phyloP scores from a whole-genome alignment of 2,113 vertebrate species.

The Macrotus californicus region DNA sequence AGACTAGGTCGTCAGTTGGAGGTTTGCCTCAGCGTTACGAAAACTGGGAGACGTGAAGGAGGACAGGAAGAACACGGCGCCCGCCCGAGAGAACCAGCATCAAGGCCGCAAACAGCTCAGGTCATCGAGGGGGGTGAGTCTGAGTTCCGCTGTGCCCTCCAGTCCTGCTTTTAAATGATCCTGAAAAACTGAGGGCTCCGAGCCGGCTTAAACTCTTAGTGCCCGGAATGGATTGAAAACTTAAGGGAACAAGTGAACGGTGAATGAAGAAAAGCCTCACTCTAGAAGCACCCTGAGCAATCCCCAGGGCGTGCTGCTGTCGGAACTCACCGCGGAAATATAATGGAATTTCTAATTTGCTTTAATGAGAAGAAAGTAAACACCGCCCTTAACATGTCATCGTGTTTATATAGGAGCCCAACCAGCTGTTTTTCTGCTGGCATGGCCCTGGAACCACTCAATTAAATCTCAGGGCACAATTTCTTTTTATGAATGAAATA shows the following conservation, averaged over 20 bases:
- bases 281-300: neutral
- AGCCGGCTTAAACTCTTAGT: neutral
- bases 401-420: constrained; percentile 67
- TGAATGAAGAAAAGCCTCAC: neutral
- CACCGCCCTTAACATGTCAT: constrained; percentile 44
- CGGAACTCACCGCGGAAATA: constrained; percentile 28
- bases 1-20: neutral
- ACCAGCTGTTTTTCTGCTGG: constrained; percentile 63
- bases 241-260: neutral
- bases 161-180: neutral
- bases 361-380: constrained; percentile 72
- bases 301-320: constrained; percentile 35
- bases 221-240: constrained; percentile 53
- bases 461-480: constrained; percentile 52
- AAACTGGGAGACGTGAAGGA: neutral
- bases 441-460: constrained; percentile 48
- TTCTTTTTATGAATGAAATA: constrained; percentile 74
- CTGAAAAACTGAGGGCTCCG: constrained; percentile 37
- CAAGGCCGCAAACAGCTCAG: neutral
- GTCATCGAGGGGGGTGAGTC: neutral
- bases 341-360: constrained; percentile 57
- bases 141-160: neutral
- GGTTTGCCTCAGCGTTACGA: neutral
- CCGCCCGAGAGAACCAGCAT: neutral
- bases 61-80: neutral